Percentiles rank a stretch among this genome's conserved stretches.
Conservation (phyloP, 1,140 invertebrate genomes). For the Tetragnatha versicolor region DNA sequence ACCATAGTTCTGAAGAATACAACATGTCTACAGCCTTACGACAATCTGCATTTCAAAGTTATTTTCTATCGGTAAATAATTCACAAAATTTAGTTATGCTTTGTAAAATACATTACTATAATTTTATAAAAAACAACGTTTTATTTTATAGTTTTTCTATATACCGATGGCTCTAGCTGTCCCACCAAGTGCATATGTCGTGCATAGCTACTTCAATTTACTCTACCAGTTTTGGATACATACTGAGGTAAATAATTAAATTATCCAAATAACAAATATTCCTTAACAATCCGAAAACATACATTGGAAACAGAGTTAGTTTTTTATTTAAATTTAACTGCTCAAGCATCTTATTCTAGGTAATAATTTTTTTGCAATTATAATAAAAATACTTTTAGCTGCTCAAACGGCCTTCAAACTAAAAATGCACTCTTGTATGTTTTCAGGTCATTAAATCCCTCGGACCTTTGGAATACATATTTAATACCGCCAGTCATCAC, state of each 20-base stretch:
- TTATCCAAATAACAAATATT: no score
- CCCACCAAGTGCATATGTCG: constrained; percentile 83
- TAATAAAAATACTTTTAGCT: not conserved
- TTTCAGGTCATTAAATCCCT: constrained; percentile 67
- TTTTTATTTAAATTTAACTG: no score
- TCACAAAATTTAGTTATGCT: not conserved
- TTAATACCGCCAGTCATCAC: constrained; percentile 72
- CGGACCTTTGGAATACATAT: constrained; percentile 69
- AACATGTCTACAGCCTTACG: constrained; percentile 79
- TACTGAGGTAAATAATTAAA: constrained; percentile 71
- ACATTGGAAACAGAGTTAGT: not conserved
- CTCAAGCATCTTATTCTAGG: no score
- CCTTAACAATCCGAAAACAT: not conserved
- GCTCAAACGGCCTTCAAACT: no score
- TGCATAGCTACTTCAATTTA: constrained; percentile 85
- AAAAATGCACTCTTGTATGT: no score
- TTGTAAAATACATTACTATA: not conserved
- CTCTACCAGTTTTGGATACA: constrained; percentile 94
- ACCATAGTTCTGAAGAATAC: constrained; percentile 95
- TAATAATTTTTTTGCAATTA: not conserved
- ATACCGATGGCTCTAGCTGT: constrained; percentile 80
- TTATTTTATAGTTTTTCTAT: constrained; percentile 77
- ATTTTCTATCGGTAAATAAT: constrained; percentile 79
- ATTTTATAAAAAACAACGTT: not conserved
- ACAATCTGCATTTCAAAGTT: constrained; percentile 82